These are phyloP conservation scores for Melanophora roralis DNA, from an alignment of 2,888 invertebrate genomes.

Conservation along the genomic window DNA sequence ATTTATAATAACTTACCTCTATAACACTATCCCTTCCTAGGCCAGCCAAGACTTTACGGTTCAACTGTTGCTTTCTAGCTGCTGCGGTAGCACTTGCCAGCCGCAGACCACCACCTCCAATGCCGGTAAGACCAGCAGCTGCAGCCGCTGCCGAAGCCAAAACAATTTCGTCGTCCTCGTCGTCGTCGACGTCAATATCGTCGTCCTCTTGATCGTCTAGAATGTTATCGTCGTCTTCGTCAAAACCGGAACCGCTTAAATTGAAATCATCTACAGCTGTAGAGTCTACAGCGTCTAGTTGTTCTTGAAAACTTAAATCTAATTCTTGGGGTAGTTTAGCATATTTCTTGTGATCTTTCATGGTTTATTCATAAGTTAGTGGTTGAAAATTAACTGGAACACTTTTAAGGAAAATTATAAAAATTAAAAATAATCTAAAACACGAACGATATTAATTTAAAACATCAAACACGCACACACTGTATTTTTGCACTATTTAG, in stretches of 20 bases:
- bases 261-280: conserved; percentile 67
- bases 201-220: conserved; percentile 63
- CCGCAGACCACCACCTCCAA: conserved; percentile 64
- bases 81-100: conserved; percentile 58
- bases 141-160: conserved; percentile 67
- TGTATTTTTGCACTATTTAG: background rate
- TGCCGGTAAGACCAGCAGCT: conserved; percentile 62
- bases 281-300: conserved; percentile 70
- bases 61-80: conserved; percentile 64
- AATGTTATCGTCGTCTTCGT: conserved; percentile 66
- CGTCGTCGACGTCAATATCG: conserved; percentile 67
- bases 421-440: background rate
- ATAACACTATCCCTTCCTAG: conserved; percentile 73
- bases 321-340: conserved; percentile 76
- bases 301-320: conserved; percentile 75
- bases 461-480: background rate
- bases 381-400: background rate
- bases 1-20: conserved; percentile 69
- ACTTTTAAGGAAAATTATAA: background rate
- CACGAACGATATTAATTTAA: conserved; percentile 6
- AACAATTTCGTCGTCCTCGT: conserved; percentile 73
- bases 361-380: conserved; percentile 50
- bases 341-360: conserved; percentile 77
- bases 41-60: conserved; percentile 70
- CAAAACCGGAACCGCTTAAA: conserved; percentile 64